Conservation (phyloP, 2,797 vertebrate species). For the Lithobates sylvaticus region DNA sequence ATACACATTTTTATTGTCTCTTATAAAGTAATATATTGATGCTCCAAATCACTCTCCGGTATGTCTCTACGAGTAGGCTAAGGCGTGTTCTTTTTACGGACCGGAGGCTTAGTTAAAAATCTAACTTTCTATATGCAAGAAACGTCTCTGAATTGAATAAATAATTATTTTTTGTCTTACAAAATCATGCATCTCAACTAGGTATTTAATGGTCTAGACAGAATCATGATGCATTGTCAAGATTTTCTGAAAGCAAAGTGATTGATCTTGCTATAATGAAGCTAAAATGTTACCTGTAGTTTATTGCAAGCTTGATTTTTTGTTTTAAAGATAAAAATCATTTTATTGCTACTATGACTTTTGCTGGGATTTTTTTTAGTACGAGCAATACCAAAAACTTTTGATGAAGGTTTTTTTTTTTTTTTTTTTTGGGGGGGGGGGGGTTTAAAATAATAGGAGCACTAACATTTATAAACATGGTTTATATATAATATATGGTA, state of each 20-base stretch:
- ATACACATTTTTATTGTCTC: background rate
- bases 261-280: background rate
- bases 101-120: background rate
- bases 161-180: background rate
- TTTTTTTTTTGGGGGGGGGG: too few relatives aligned
- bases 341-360: too few relatives aligned
- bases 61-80: background rate
- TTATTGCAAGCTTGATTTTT: too few relatives aligned
- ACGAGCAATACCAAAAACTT: too few relatives aligned
- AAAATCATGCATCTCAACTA: conserved; percentile 9
- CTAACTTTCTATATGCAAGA: background rate
- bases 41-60: background rate
- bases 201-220: background rate
- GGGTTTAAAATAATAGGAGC: too few relatives aligned
- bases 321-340: too few relatives aligned
- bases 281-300: background rate
- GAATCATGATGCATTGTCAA: background rate
- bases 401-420: too few relatives aligned
- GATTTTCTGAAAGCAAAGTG: background rate
- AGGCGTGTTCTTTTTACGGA: background rate
- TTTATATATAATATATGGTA: too few relatives aligned
- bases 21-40: background rate
- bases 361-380: too few relatives aligned
- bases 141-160: background rate
- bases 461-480: too few relatives aligned